Conservation (phyloP, 2,888 invertebrate species). For the Cephus pygmeus region DNA sequence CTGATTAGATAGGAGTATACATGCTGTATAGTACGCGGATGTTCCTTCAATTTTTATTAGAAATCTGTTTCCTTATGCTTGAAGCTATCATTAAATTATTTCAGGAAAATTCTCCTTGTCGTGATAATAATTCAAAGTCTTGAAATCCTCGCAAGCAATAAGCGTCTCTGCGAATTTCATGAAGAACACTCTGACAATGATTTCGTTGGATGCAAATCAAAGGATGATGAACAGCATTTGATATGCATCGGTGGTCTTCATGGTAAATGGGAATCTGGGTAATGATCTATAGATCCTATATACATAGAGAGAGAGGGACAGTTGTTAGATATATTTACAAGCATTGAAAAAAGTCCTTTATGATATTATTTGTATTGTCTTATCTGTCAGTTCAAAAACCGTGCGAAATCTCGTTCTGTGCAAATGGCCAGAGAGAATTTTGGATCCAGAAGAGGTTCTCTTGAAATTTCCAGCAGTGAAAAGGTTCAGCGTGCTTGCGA, state of each 20-base stretch:
- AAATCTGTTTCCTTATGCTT: neutral
- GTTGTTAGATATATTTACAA: too few species aligned
- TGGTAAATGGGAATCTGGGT: slow-evolving; percentile 32
- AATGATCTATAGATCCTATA: slow-evolving; percentile 11
- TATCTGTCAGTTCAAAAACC: slow-evolving; percentile 1
- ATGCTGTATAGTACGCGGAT: neutral
- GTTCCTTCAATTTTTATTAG: neutral
- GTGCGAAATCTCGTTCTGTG: slow-evolving; percentile 40
- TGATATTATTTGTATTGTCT: neutral
- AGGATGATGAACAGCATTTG: slow-evolving; percentile 32
- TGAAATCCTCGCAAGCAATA: neutral
- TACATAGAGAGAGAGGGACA: neutral
- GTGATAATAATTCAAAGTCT: neutral
- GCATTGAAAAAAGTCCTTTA: neutral
- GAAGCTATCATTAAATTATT: neutral
- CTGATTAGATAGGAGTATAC: neutral
- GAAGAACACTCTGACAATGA: neutral
- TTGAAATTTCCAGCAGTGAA: slow-evolving; percentile 43
- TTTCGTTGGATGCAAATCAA: slow-evolving; percentile 23
- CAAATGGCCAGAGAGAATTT: slow-evolving; percentile 42
- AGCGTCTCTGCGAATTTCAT: neutral
- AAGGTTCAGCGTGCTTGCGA: slow-evolving; percentile 44
- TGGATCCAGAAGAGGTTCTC: slow-evolving; percentile 47
- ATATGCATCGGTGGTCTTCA: slow-evolving; percentile 40
- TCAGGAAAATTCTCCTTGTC: neutral